A percentile compares a stretch with the other conserved stretches of the same genome.
Conservation (phyloP, 2,113 vertebrate species). For the Bos javanicus region DNA sequence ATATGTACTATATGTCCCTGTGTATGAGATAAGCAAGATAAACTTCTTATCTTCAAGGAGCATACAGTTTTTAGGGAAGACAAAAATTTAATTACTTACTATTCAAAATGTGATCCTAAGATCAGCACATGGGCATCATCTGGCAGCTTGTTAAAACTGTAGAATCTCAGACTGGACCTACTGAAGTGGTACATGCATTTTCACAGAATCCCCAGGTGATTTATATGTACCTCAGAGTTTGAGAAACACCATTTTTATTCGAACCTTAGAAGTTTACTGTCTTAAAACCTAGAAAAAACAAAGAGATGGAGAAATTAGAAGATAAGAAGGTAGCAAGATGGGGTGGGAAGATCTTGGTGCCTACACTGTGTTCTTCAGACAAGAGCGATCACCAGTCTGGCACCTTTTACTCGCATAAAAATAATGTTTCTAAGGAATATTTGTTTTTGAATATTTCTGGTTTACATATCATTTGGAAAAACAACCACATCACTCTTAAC, state of each 20-base stretch:
- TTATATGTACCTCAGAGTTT: background rate
- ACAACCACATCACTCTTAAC: constrained; percentile 29
- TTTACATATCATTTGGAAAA: constrained; percentile 13
- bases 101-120: background rate
- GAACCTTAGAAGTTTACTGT: background rate
- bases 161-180: background rate
- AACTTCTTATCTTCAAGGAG: background rate
- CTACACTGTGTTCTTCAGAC: background rate
- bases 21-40: background rate
- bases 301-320: background rate
- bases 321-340: background rate
- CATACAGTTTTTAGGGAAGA: background rate
- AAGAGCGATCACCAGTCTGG: background rate
- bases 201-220: background rate
- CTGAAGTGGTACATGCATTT: background rate
- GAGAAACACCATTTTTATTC: background rate
- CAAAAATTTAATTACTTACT: background rate
- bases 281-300: background rate
- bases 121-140: background rate
- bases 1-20: background rate
- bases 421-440: background rate
- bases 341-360: background rate
- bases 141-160: background rate
- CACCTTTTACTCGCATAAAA: background rate
- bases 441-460: constrained; percentile 24